A percentile compares a stretch with the other conserved stretches of the same genome.
These are phyloP conservation scores for Dermatemys mawii DNA, from an alignment of 2,113 vertebrate species.

Conservation along the genomic window DNA sequence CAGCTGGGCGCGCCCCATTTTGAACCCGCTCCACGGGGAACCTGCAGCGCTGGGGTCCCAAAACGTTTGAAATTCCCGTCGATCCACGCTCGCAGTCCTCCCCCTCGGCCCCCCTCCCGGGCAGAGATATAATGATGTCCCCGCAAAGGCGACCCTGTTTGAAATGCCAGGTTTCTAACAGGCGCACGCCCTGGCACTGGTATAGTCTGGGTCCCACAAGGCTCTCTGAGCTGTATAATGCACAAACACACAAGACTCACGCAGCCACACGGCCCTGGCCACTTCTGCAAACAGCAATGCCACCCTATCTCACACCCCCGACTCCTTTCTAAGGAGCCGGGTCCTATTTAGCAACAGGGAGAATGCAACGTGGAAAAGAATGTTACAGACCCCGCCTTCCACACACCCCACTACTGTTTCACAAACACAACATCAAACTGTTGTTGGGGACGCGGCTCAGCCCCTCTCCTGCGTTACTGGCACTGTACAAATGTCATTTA, in stretches of 20 bases:
- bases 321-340: background rate
- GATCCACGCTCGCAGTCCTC: too few species aligned
- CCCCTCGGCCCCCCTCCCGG: background rate
- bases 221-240: background rate
- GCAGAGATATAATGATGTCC: too few species aligned
- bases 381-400: accelerated
- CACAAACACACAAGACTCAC: too few species aligned
- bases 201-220: too few species aligned
- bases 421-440: too few species aligned
- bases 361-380: background rate
- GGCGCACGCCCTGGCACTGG: too few species aligned
- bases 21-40: too few species aligned
- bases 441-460: background rate
- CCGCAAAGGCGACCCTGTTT: background rate
- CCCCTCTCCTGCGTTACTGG: too few species aligned
- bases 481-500: background rate
- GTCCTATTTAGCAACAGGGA: background rate
- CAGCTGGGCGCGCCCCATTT: background rate
- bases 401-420: background rate
- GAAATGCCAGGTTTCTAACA: background rate
- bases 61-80: background rate
- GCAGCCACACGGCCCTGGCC: background rate
- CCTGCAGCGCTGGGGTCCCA: background rate
- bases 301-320: too few species aligned
- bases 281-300: background rate